These are phyloP conservation scores for Acleris literana DNA, from an alignment of 2,888 invertebrate genomes.

Conservation along the genomic window DNA sequence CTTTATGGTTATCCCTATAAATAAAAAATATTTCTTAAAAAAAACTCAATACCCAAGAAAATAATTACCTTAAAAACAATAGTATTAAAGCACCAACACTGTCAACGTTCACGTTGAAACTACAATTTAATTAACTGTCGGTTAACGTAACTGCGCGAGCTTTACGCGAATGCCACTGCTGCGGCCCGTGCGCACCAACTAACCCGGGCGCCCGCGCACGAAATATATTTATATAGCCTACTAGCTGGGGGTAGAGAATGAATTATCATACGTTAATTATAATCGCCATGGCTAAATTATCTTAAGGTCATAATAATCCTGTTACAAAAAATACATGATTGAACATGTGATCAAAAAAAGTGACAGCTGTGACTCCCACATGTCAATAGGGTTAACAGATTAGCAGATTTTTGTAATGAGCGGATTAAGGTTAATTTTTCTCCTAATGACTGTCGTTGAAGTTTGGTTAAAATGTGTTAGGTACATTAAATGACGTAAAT, in stretches of 20 bases:
- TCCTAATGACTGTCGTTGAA: too few relatives aligned
- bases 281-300: too few relatives aligned
- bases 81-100: constrained; percentile 5
- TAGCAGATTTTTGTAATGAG: too few relatives aligned
- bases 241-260: constrained; percentile 39
- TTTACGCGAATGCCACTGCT: constrained; percentile 22
- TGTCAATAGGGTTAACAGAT: too few relatives aligned
- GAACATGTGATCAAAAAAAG: not conserved
- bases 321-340: too few relatives aligned
- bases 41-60: not conserved
- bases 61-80: constrained; percentile 25
- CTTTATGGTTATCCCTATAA: too few relatives aligned
- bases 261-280: constrained; percentile 20
- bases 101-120: not conserved
- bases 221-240: constrained; percentile 39
- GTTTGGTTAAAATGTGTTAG: too few relatives aligned
- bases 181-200: constrained; percentile 36
- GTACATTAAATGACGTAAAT: too few relatives aligned
- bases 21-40: too few relatives aligned
- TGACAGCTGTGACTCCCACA: too few relatives aligned
- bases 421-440: too few relatives aligned
- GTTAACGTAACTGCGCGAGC: not conserved
- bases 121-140: not conserved
- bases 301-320: too few relatives aligned
- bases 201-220: constrained; percentile 37